Evolutionary conservation across 2,797 vertebrate genomes (phyloP).

Genomic region (Salarias fasciatus): DNA sequence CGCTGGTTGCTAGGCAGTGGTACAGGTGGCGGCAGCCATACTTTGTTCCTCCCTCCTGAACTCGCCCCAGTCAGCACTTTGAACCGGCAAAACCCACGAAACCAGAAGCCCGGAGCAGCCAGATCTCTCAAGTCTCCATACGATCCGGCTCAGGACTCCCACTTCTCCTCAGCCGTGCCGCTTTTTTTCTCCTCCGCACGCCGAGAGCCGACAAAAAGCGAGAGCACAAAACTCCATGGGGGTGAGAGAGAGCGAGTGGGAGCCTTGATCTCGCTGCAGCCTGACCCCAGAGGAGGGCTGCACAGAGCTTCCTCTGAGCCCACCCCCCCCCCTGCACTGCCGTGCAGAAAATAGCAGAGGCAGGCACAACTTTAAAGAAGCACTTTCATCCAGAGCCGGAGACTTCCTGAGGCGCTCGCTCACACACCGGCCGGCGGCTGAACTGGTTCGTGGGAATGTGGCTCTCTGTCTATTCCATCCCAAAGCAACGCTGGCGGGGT

Average conservation of each 20-base stretch:
- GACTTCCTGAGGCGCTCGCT: slow-evolving; percentile 35
- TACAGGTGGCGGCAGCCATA: slow-evolving; percentile 41
- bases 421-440: slow-evolving; percentile 14
- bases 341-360: slow-evolving; percentile 51
- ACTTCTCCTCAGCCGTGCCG: too few relatives aligned
- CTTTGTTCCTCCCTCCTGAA: not conserved
- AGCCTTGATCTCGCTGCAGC: slow-evolving; percentile 25
- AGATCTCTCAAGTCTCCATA: too few relatives aligned
- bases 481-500: slow-evolving; percentile 1
- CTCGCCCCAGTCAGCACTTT: slow-evolving; percentile 4
- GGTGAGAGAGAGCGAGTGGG: slow-evolving; percentile 8
- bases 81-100: not conserved
- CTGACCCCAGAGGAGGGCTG: slow-evolving; percentile 27
- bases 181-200: too few relatives aligned
- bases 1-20: slow-evolving; percentile 26
- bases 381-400: slow-evolving; percentile 25
- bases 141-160: too few relatives aligned
- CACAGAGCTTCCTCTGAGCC: slow-evolving; percentile 22
- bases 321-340: slow-evolving; percentile 49
- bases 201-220: too few relatives aligned
- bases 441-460: slow-evolving; percentile 64
- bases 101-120: too few relatives aligned
- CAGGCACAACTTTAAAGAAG: slow-evolving; percentile 21
- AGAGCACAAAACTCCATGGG: slow-evolving; percentile 9
- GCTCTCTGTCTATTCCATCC: not conserved